phyloP scores from a whole-genome alignment of 2,888 invertebrate species.

The Apodemia hepburni region DNA sequence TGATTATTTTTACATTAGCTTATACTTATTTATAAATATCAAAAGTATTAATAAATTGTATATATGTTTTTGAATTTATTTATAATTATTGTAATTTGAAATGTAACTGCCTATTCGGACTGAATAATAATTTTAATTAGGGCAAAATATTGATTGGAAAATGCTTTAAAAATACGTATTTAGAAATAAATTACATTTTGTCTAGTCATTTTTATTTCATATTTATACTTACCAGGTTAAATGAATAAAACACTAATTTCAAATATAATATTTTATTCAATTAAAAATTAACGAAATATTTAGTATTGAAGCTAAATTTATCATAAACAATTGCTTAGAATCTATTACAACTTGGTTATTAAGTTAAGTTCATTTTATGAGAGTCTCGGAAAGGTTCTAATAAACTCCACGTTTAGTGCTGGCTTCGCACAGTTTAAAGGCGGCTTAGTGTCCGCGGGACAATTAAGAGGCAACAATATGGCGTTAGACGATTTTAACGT shows the following conservation, averaged over 20 bases:
- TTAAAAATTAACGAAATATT: too few species aligned
- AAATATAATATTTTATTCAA: too few species aligned
- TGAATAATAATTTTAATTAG: neutral
- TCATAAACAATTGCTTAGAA: too few species aligned
- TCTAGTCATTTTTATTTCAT: neutral
- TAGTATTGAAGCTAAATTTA: too few species aligned
- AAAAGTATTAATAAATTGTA: conserved; percentile 14
- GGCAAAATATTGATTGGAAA: neutral
- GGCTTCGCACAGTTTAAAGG: conserved; percentile 47
- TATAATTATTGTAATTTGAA: conserved; percentile 13
- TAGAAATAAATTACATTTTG: neutral
- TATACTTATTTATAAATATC: conserved; percentile 14
- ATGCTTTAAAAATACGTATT: neutral
- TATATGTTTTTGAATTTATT: neutral
- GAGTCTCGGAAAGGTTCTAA: conserved; percentile 49
- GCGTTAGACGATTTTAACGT: conserved; percentile 22
- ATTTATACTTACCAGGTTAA: neutral
- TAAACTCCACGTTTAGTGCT: conserved; percentile 52
- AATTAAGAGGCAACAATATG: conserved; percentile 32
- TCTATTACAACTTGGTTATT: too few species aligned
- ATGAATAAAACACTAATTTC: neutral
- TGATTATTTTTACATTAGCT: conserved; percentile 3
- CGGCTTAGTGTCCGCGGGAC: conserved; percentile 35
- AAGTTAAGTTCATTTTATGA: too few species aligned
- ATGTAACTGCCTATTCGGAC: conserved; percentile 22